Conservation (phyloP, 37 sponge, comb jelly and placozoan species). For the Aphrocallistes beatrix region DNA sequence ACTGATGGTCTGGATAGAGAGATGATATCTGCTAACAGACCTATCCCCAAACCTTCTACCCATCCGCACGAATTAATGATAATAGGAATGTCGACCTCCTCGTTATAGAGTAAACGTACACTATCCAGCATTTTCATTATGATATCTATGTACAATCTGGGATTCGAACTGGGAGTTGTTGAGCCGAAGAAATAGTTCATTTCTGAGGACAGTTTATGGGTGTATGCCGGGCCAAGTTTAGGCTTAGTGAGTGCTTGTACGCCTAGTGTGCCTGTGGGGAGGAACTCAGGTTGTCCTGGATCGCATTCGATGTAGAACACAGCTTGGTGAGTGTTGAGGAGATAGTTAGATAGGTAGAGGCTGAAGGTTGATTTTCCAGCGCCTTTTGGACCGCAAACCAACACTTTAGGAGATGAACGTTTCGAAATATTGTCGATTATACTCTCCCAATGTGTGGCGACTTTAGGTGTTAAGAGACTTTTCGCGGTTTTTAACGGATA, state of each 20-base stretch:
- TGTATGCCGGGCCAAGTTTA: background rate
- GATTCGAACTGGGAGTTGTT: background rate
- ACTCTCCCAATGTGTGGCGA: background rate
- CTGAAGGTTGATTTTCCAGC: background rate
- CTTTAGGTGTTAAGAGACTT: background rate
- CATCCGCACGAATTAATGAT: background rate
- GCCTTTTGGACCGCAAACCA: background rate
- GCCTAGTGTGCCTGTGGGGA: background rate
- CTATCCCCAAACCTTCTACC: background rate
- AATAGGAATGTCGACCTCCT: background rate
- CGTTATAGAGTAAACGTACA: background rate
- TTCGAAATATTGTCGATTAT: background rate
- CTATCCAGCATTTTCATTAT: background rate
- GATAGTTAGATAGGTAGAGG: background rate
- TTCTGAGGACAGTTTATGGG: background rate
- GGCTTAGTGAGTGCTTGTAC: background rate
- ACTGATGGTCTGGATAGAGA: background rate
- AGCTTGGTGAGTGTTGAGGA: background rate
- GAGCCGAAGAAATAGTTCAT: background rate
- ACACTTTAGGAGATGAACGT: background rate
- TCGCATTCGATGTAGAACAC: background rate
- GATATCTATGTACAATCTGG: background rate
- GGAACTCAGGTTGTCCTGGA: background rate
- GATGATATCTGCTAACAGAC: background rate
- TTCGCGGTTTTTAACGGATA: slow-evolving; percentile 1